Base-by-base conservation (phyloP, 2,888 invertebrate species). In the Cyrtodaria siliqua region DNA sequence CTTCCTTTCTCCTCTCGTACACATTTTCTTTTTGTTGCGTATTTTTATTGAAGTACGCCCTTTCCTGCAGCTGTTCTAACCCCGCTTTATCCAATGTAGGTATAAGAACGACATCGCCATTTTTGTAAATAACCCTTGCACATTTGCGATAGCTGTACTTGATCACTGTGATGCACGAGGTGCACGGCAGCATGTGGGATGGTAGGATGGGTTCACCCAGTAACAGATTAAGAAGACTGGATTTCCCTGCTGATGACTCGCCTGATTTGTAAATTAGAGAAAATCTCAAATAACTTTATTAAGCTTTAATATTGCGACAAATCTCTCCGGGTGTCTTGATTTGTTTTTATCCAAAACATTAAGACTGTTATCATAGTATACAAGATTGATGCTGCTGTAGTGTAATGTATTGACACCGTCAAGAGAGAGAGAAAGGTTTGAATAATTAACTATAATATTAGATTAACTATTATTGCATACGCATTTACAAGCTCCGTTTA, bases 231-330 rank as follows among this genome's bases (percentile, higher is more conserved):
- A 91, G 71, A 24, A 91, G 82, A 50, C 87, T 88, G 40, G 90
- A 90, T 74, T 91, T 91, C 0, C 91, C 91, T 1, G 90, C 89
- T 16, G 88, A 87, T 6, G 91, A 90, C 68, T 90, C 90, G 16
- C 91, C 91, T 91, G n/a, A n/a, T n/a, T n/a, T n/a, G n/a, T n/a
- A n/a, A n/a, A n/a, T n/a, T n/a, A n/a, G n/a, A n/a, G n/a, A n/a
- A n/a, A n/a, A n/a, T n/a, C n/a, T n/a, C n/a, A n/a, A n/a, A n/a
- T n/a, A n/a, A n/a, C n/a, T n/a, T n/a, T n/a, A n/a, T n/a, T n/a
- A n/a, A n/a, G n/a, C n/a, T n/a, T n/a, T n/a, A n/a, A n/a, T n/a
- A n/a, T n/a, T n/a, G n/a, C n/a, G n/a, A n/a, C n/a, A n/a, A n/a
- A n/a, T n/a, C n/a, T n/a, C n/a, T n/a, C n/a, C n/a, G n/a, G n/a